A percentile compares a stretch with the other conserved stretches of the same genome.
phyloP scores from a whole-genome alignment of 2,113 vertebrate genomes.

The Neomonachus schauinslandi region DNA sequence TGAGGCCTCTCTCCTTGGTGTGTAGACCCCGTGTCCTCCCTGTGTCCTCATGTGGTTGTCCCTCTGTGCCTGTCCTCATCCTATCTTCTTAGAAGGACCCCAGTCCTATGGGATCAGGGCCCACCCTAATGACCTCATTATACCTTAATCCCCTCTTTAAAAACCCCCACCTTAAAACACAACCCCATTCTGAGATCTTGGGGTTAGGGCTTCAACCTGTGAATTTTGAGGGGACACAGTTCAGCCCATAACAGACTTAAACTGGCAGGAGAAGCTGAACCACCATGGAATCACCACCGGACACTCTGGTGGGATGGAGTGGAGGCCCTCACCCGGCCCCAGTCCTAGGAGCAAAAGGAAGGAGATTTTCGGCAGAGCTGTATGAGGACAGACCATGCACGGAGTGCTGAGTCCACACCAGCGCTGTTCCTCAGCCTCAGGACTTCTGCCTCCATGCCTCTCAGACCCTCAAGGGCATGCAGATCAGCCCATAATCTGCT shows the following conservation, averaged over 20 bases:
- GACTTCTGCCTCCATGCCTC: background rate
- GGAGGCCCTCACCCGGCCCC: background rate
- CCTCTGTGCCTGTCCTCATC: background rate
- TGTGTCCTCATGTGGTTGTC: accelerated
- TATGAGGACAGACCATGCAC: background rate
- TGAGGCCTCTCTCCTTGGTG: no score
- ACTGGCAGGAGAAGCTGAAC: background rate
- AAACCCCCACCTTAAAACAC: background rate
- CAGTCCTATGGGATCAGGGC: background rate
- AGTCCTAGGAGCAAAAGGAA: background rate
- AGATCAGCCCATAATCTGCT: background rate
- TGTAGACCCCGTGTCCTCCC: no score
- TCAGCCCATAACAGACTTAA: background rate
- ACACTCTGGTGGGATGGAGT: accelerated
- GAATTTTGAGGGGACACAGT: background rate
- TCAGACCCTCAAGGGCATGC: background rate
- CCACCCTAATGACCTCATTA: background rate
- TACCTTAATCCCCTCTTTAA: background rate
- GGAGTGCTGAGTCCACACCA: background rate
- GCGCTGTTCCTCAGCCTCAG: background rate
- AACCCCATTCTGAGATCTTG: background rate
- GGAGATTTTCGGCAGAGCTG: background rate
- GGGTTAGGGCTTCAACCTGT: background rate
- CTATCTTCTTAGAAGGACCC: background rate
- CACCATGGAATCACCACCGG: background rate